A percentile compares a stretch with the other conserved stretches of the same genome.
phyloP scores from a whole-genome alignment of 2,888 invertebrate species.

The Leucozona laternaria region DNA sequence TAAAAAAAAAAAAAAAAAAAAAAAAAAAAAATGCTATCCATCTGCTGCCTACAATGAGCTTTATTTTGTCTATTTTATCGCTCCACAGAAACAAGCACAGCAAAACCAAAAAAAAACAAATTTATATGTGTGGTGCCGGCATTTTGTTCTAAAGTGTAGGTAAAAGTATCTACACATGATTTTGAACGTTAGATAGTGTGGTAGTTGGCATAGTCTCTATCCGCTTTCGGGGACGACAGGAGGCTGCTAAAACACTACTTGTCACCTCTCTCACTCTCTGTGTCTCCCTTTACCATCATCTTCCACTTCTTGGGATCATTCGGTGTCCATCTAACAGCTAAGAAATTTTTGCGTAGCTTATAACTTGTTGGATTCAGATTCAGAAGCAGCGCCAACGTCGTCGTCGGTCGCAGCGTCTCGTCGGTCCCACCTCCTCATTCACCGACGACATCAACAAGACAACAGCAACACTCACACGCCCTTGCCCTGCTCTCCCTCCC shows the following conservation, averaged over 20 bases:
- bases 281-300: not conserved
- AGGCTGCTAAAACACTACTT: constrained; percentile 34
- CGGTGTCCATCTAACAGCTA: constrained; percentile 62
- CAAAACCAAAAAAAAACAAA: not conserved
- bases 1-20: no score
- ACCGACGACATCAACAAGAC: constrained; percentile 12
- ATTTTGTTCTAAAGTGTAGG: constrained; percentile 48
- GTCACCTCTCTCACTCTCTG: constrained; percentile 1
- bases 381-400: constrained; percentile 38
- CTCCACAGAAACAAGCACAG: constrained; percentile 5
- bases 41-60: constrained; percentile 45
- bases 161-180: constrained; percentile 21
- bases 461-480: constrained; percentile 45
- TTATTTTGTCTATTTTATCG: constrained; percentile 56
- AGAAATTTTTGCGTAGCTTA: constrained; percentile 64
- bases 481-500: not conserved
- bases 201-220: constrained; percentile 12
- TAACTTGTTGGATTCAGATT: constrained; percentile 75
- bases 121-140: constrained; percentile 59
- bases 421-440: constrained; percentile 48
- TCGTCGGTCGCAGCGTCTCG: constrained; percentile 9
- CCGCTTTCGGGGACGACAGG: constrained; percentile 37
- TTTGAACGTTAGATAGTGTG: constrained; percentile 1
- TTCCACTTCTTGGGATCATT: not conserved
- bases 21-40: constrained; percentile 15